Conservation (phyloP, 2,113 vertebrate genomes). For the Ciconia maguari region DNA sequence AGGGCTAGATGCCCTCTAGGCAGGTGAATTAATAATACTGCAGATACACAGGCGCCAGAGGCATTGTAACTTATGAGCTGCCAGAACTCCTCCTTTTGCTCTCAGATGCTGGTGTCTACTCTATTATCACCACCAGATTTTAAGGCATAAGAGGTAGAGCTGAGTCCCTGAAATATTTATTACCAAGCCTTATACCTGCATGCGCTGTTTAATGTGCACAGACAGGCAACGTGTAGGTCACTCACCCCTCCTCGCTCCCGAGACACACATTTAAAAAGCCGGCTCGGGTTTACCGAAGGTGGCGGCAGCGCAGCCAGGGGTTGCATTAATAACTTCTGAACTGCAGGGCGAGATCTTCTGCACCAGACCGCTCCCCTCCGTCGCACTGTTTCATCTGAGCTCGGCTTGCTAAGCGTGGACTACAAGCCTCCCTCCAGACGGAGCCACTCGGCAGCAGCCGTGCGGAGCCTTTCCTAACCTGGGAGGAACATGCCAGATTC, state of each 20-base stretch:
- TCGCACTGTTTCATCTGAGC: accelerated
- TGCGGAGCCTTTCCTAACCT: accelerated
- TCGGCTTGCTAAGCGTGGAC: accelerated
- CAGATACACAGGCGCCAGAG: not conserved
- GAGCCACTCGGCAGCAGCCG: accelerated
- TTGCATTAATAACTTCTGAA: not conserved
- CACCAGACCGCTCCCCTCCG: accelerated
- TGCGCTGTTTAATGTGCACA: too few relatives aligned
- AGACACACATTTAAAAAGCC: accelerated
- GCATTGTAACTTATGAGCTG: not conserved
- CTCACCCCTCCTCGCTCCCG: not conserved
- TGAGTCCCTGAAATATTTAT: not conserved
- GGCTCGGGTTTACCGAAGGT: accelerated
- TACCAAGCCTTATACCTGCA: not conserved
- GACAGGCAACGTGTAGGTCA: accelerated
- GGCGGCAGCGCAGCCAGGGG: not conserved
- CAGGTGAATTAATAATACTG: not conserved
- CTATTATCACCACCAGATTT: not conserved
- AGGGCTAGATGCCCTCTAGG: not conserved
- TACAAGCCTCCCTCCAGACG: not conserved
- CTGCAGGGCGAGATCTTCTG: not conserved
- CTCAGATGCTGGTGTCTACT: not conserved
- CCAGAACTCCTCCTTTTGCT: not conserved
- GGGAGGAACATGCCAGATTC: too few relatives aligned
- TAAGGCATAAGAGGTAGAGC: not conserved